Conservation (phyloP, 1,140 invertebrate species). For the Odontomachus brunneus region DNA sequence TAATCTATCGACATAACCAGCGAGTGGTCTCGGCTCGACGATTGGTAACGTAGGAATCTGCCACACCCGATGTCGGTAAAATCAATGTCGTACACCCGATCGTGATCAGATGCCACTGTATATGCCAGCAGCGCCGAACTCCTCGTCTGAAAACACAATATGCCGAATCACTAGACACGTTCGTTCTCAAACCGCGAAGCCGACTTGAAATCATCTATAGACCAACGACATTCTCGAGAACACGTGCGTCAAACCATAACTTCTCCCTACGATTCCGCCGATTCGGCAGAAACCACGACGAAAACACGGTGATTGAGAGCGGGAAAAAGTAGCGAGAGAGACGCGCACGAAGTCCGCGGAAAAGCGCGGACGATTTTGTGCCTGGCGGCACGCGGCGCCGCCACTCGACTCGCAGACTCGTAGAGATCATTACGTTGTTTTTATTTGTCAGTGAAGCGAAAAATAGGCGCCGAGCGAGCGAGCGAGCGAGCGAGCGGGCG, state of each 20-base stretch:
- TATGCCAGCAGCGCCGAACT: too few species aligned
- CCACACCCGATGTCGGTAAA: not conserved
- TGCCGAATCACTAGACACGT: too few species aligned
- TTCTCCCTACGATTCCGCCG: too few species aligned
- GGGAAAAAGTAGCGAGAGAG: not conserved
- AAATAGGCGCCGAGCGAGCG: conserved; percentile 76
- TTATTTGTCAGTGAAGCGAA: conserved; percentile 85
- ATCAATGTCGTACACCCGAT: not conserved
- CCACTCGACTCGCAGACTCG: not conserved
- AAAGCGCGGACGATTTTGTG: not conserved
- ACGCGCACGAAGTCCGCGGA: not conserved
- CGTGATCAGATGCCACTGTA: too few species aligned
- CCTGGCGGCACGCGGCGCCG: not conserved
- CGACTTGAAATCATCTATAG: too few species aligned
- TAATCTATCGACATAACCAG: not conserved
- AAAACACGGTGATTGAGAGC: not conserved
- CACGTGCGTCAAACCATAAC: not conserved
- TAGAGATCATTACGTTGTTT: conserved; percentile 77
- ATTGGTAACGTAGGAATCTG: not conserved
- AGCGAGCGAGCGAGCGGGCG: conserved; percentile 78
- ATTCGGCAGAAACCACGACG: not conserved
- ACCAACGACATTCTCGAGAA: too few species aligned
- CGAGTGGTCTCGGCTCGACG: too few species aligned
- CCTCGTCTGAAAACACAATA: too few species aligned
- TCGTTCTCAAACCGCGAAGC: too few species aligned